Percentiles rank a stretch among this genome's conserved stretches.
phyloP scores from a whole-genome alignment of 2,888 invertebrate genomes.

The Rhogogaster chlorosoma region DNA sequence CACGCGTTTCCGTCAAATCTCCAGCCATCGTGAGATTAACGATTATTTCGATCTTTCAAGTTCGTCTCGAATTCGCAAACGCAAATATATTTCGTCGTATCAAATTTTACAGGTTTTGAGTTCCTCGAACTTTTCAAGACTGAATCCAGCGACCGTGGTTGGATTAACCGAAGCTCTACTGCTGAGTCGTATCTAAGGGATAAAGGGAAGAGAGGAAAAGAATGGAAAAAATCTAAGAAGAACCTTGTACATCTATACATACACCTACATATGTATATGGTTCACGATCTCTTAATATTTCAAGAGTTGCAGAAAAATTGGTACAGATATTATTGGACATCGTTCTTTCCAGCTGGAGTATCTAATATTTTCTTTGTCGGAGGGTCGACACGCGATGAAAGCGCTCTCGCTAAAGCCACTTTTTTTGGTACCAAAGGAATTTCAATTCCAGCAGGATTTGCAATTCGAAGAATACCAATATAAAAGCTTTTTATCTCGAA shows the following conservation, averaged over 20 bases:
- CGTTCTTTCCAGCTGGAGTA: slow-evolving; percentile 19
- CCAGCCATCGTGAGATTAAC: neutral
- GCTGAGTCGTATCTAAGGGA: neutral
- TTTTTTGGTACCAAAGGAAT: slow-evolving; percentile 21
- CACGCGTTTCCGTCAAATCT: neutral
- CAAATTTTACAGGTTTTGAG: neutral
- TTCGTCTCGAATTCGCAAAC: neutral
- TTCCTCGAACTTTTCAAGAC: neutral
- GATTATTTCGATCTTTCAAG: neutral
- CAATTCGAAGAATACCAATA: slow-evolving; percentile 29
- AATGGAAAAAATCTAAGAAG: neutral
- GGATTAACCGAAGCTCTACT: neutral
- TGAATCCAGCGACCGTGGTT: neutral
- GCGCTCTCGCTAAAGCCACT: slow-evolving; percentile 14
- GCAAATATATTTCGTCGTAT: neutral
- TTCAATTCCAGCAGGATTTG: slow-evolving; percentile 38
- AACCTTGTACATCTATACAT: neutral
- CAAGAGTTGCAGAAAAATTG: slow-evolving; percentile 27
- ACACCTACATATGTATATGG: neutral
- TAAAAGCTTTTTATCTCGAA: slow-evolving; percentile 18
- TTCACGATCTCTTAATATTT: slow-evolving; percentile 14
- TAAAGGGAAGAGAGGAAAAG: neutral
- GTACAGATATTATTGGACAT: slow-evolving; percentile 13
- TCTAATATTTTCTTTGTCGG: slow-evolving; percentile 30
- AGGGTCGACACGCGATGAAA: slow-evolving; percentile 14